Evolutionary conservation across 1,140 invertebrate species (phyloP), one percentile per base, ranked within the genome.

Genomic region (Halictus rubicundus): DNA sequence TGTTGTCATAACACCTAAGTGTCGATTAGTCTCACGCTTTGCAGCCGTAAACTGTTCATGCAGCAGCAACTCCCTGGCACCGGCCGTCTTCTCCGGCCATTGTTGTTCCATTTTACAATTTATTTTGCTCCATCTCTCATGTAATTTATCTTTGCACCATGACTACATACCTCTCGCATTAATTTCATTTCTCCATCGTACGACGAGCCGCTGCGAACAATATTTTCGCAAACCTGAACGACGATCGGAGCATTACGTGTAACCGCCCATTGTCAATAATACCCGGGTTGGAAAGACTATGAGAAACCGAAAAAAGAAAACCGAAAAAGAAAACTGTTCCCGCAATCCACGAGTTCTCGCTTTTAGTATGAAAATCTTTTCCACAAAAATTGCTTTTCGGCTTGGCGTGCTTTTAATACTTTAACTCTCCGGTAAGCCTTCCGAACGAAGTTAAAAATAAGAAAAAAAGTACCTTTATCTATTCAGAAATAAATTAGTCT

Each of bases 51-150:
- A 60, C 65, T 61, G 73, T 63, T 59, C 64, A 77, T 63, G 23
- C 68, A 80, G 68, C 57, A 70, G 42, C 42, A 46, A 60, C 7
- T 63, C 37, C 59, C 57, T 46, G 19, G 68, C 79, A 78, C 69
- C 49, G 65, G 46, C 54, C 46, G 5, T 65, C 66, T 16, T 19
- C 2, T 42, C 21, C 63, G 3, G 42, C 59, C 49, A 25, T 79
- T 63, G 76, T 60, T 74, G 68, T 59, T 80, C 78, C 49, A 64
- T 14, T 52, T 84, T 85, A 68, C 46, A 37, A 80, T 61, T 76
- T 85, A 49, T 79, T 83, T 84, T 83, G 82, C 82, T 72, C 69
- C 76, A 78, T 78, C 64, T 52, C 16, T 72, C 76, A 78, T 72
- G 46, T 52, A 71, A 78, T 37, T 71, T 52, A 64, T 78, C 76